Evolutionary conservation across 1,140 invertebrate species (phyloP).

Genomic region (Berghia stephanieae): DNA sequence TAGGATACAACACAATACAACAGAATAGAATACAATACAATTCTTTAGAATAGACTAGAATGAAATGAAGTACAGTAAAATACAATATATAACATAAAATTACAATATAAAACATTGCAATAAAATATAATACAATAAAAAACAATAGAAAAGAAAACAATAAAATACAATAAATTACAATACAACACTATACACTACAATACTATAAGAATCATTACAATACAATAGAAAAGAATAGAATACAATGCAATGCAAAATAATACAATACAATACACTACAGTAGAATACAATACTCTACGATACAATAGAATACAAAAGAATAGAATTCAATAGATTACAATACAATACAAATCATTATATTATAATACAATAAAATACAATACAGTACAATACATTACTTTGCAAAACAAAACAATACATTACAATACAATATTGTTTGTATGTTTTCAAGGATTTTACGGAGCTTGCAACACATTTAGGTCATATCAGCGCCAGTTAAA

Average conservation of each 20-base stretch:
- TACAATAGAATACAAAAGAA: constrained; percentile 10
- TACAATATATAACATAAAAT: constrained; percentile 8
- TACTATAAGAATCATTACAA: neutral
- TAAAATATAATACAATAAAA: constrained; percentile 3
- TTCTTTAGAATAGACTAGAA: neutral
- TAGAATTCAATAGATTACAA: neutral
- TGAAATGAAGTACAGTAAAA: neutral
- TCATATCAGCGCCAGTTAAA: too few species aligned
- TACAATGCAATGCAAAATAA: constrained; percentile 9
- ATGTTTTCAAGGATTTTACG: too few species aligned
- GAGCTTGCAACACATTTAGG: too few species aligned
- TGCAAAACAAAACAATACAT: neutral
- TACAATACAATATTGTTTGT: neutral
- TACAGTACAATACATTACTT: too few species aligned
- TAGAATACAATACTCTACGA: neutral
- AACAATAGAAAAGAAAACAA: neutral
- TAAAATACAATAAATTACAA: constrained; percentile 10
- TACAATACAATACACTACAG: too few species aligned
- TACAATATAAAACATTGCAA: constrained; percentile 8
- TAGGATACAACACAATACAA: constrained; percentile 14
- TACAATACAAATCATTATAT: neutral
- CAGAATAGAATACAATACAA: constrained; percentile 1
- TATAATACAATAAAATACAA: neutral
- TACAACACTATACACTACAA: neutral
- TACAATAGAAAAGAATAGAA: constrained; percentile 15